Evolutionary conservation across 2,888 invertebrate species (phyloP), one percentile per base, ranked within the genome.

Genomic region (Xylota segnis): DNA sequence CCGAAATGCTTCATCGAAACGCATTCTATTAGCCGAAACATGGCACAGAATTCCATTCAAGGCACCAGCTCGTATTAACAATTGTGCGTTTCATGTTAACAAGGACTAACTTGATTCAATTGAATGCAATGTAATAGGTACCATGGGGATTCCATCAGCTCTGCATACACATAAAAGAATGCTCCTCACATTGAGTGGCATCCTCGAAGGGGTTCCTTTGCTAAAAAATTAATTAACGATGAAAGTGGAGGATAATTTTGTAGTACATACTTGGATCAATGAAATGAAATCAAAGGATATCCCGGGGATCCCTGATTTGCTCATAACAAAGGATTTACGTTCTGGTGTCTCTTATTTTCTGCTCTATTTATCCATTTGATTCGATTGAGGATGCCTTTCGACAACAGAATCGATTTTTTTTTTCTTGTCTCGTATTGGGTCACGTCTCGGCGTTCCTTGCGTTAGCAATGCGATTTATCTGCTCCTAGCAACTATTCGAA

Each of bases 251-350:
- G 43, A 43, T 43, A 43, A 43, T 43, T 14, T 5, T 43, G 40
- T 40, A 40, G 12, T 43, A 43, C 32, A 7, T 32, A 34, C 34
- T 9, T 10, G 10, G 9, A 34, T 14, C 43, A 43, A 5, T 43
- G 43, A 14, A 23, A 43, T 1, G 5, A 43, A 43, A 43, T 14
- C 43, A 43, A 14, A 43, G 43, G 14, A 43, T 14, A 5, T 14
- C 14, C 5, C 6, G 6, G 14, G 14, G 14, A 43, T 43, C 1
- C 43, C 6, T 14, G 14, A 14, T 14, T 14, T 43, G n/a, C 14
- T 43, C 43, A 43, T 43, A 43, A 43, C 43, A 43, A 43, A 43
- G 14, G 43, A 43, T 43, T 43, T n/a, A n/a, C 14, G 3, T 37
- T 10, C 10, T 12, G 12, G n/a, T 40, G 1, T n/a, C 40, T n/a